Percentiles rank a stretch among this genome's conserved stretches.
These are phyloP conservation scores for Hozukius guyotensis DNA, from an alignment of 2,797 vertebrate species.

Conservation along the genomic window DNA sequence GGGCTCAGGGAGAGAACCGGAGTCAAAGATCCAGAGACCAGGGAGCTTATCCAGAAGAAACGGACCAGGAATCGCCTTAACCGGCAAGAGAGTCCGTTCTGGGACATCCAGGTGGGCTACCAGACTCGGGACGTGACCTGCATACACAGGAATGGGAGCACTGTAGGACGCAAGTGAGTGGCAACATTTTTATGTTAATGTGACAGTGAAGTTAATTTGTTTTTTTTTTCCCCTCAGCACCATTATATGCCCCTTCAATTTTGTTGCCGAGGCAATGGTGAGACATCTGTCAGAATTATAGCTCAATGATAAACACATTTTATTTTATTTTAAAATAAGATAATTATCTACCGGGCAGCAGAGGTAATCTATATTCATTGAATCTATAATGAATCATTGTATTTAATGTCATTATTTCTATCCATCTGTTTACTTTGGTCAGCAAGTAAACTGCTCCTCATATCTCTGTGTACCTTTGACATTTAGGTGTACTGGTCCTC, in stretches of 20 bases:
- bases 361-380: not conserved
- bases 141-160: constrained; percentile 90
- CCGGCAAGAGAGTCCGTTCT: constrained; percentile 92
- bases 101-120: constrained; percentile 96
- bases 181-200: constrained; percentile 1
- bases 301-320: not conserved
- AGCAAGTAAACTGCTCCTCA: not conserved
- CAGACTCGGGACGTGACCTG: constrained; percentile 92
- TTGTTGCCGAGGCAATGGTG: not conserved
- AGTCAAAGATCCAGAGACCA: constrained; percentile 90
- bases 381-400: not conserved
- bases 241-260: not conserved
- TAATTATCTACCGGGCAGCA: not conserved
- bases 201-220: not conserved
- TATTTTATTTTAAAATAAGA: not conserved
- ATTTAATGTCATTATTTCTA: not conserved
- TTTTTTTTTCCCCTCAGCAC: not conserved
- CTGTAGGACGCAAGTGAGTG: constrained; percentile 87
- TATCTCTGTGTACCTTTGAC: not conserved
- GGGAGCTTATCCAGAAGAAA: constrained; percentile 95
- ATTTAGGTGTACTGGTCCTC: not conserved
- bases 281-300: not conserved
- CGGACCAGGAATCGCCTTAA: constrained; percentile 93
- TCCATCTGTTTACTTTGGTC: not conserved
- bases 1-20: constrained; percentile 81